Evolutionary conservation across 2,888 invertebrate genomes (phyloP).

Genomic region (Elysia crispata): DNA sequence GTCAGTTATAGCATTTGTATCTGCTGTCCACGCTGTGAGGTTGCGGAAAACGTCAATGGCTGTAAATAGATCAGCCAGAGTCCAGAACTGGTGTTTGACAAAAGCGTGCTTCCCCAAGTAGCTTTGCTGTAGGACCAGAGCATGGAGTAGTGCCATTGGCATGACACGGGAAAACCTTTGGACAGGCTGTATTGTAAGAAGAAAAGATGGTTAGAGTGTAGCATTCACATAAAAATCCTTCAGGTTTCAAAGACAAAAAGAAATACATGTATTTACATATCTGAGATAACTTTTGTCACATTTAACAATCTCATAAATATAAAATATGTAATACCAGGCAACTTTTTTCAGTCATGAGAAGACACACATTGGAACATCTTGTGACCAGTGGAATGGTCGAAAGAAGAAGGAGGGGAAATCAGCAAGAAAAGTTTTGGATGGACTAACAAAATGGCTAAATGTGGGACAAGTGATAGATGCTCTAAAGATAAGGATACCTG

Average conservation of each 20-base stretch:
- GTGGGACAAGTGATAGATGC: too few species aligned
- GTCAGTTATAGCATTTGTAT: slow-evolving; percentile 52
- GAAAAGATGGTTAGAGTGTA: too few species aligned
- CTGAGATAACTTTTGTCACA: not conserved
- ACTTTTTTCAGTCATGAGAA: not conserved
- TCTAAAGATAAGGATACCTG: too few species aligned
- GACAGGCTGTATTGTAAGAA: slow-evolving; percentile 40
- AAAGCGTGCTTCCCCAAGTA: slow-evolving; percentile 68
- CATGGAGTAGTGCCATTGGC: slow-evolving; percentile 70
- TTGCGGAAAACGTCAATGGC: slow-evolving; percentile 65
- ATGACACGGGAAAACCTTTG: slow-evolving; percentile 55
- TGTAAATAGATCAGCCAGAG: slow-evolving; percentile 67
- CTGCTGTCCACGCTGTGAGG: slow-evolving; percentile 57
- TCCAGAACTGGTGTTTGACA: slow-evolving; percentile 65
- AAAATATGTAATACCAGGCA: too few species aligned
- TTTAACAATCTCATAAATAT: not conserved
- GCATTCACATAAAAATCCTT: too few species aligned
- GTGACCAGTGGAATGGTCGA: too few species aligned
- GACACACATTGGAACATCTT: too few species aligned
- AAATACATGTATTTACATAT: too few species aligned
- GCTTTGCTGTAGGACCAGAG: slow-evolving; percentile 68
- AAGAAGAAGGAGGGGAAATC: too few species aligned
- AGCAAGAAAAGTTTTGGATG: too few species aligned
- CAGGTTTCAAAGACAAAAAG: too few species aligned
- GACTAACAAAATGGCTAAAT: too few species aligned